Conservation (phyloP, 2,888 invertebrate genomes). For the Spialia ferax region DNA sequence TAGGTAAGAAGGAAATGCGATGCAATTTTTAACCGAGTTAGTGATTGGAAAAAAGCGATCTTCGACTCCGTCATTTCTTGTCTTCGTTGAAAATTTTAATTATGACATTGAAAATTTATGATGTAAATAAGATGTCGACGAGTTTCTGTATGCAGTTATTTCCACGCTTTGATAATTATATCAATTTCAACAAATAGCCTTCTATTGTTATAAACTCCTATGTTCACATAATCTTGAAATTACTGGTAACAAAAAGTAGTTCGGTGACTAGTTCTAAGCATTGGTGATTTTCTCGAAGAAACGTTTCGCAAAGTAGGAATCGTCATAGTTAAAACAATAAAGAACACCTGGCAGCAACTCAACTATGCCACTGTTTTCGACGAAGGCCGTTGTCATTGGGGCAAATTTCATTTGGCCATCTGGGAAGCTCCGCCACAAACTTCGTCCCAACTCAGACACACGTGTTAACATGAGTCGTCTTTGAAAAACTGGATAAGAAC, state of each 20-base stretch:
- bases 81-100: background rate
- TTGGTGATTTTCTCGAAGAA: constrained; percentile 16
- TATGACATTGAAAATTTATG: background rate
- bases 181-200: background rate
- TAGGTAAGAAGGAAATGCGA: background rate
- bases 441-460: constrained; percentile 73
- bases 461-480: constrained; percentile 82
- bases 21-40: background rate
- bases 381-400: constrained; percentile 68
- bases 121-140: background rate
- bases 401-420: constrained; percentile 80
- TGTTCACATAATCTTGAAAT: constrained; percentile 1
- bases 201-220: background rate
- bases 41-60: background rate
- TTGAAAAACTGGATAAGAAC: constrained; percentile 82
- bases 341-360: constrained; percentile 55
- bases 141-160: no score
- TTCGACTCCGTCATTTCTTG: background rate
- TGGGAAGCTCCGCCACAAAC: constrained; percentile 65
- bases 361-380: constrained; percentile 53
- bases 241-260: constrained; percentile 14
- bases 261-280: no score
- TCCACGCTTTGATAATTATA: background rate
- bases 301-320: constrained; percentile 57
- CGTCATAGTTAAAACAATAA: constrained; percentile 58